Evolutionary conservation across 2,113 vertebrate genomes (phyloP).

Genomic region (Pelusios castaneus): DNA sequence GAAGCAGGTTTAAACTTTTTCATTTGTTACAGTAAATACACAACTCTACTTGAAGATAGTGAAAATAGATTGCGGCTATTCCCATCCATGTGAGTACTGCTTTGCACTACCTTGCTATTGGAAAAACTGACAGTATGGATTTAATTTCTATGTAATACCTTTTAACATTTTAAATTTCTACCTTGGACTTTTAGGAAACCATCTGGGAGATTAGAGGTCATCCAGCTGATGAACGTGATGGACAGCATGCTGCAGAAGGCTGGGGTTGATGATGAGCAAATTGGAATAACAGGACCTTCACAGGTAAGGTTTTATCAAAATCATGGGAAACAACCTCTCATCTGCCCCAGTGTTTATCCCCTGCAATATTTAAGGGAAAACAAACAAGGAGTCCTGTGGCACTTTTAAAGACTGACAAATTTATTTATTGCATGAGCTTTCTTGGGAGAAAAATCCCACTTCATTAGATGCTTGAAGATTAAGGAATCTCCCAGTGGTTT

Average conservation of each 20-base stretch:
- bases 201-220: slow-evolving; percentile 83
- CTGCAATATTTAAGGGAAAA: not conserved
- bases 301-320: slow-evolving; percentile 72
- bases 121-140: not conserved
- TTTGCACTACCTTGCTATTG: not conserved
- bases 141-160: not conserved
- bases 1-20: not conserved
- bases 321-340: not conserved
- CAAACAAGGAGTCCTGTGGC: no score
- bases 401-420: no score
- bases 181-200: slow-evolving; percentile 80
- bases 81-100: slow-evolving; percentile 85
- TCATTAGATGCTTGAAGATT: no score
- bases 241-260: slow-evolving; percentile 88
- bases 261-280: slow-evolving; percentile 75
- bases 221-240: slow-evolving; percentile 87
- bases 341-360: not conserved
- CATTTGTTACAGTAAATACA: slow-evolving; percentile 83
- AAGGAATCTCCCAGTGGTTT: not conserved
- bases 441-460: no score
- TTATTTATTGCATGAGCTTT: no score
- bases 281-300: slow-evolving; percentile 79
- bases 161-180: not conserved
- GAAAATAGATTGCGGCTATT: slow-evolving; percentile 83
- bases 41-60: slow-evolving; percentile 86